Percentiles rank a stretch among this genome's conserved stretches.
These are phyloP conservation scores for Triplophysa yarkandensis DNA, from an alignment of 2,797 vertebrate genomes.

Conservation along the genomic window DNA sequence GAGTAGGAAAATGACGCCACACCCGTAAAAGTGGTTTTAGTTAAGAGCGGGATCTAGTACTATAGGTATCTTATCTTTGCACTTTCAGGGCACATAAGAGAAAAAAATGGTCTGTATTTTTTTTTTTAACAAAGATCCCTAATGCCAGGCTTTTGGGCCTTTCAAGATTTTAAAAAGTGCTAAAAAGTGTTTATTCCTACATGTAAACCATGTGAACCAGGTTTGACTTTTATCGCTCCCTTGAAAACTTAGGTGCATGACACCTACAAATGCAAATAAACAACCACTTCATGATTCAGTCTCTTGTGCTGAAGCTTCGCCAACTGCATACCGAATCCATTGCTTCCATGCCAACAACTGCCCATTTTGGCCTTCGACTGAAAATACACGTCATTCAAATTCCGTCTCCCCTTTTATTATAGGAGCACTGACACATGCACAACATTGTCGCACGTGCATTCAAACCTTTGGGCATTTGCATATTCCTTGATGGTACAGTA, in stretches of 20 bases:
- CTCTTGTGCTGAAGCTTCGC: background rate
- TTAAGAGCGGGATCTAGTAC: background rate
- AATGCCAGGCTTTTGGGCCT: too few species aligned
- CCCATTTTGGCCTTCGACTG: background rate
- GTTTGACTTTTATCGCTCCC: background rate
- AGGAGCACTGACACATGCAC: background rate
- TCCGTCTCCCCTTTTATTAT: background rate
- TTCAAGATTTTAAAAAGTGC: too few species aligned
- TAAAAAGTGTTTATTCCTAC: too few species aligned
- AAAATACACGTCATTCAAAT: background rate
- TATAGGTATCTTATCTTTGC: background rate
- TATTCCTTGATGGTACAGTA: constrained; percentile 1
- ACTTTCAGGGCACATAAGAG: background rate
- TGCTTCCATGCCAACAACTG: background rate
- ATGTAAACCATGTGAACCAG: background rate
- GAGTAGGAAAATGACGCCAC: background rate
- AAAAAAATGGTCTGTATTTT: too few species aligned
- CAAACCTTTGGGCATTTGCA: constrained; percentile 11
- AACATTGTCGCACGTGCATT: background rate
- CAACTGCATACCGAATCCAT: background rate
- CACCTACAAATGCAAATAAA: background rate
- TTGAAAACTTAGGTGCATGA: background rate
- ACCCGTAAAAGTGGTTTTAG: constrained; percentile 5
- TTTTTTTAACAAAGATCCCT: too few species aligned
- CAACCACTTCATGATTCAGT: background rate